These are phyloP conservation scores for Hypsibius dujardini DNA, from an alignment of 1,140 invertebrate genomes.

Conservation along the genomic window DNA sequence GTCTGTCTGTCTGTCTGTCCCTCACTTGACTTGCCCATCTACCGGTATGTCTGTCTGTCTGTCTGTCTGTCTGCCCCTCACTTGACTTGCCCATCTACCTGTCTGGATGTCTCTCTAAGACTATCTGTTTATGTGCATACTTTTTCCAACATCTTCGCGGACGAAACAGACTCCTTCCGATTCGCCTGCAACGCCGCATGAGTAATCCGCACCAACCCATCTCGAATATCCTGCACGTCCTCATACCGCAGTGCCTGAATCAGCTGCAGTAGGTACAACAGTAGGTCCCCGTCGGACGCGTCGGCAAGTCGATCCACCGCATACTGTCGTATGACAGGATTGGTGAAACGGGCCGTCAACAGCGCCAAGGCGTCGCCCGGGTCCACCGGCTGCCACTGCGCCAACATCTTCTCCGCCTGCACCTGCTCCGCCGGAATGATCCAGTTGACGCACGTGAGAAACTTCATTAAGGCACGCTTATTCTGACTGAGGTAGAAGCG, in stretches of 20 bases:
- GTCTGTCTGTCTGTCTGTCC: no score
- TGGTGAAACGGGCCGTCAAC: conserved; percentile 64
- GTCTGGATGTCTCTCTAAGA: neutral
- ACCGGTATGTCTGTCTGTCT: no score
- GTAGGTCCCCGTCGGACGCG: conserved; percentile 78
- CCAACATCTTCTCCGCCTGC: conserved; percentile 73
- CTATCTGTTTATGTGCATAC: neutral
- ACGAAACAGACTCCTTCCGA: neutral
- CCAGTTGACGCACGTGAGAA: conserved; percentile 97
- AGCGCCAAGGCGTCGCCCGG: conserved; percentile 94
- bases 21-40: no score
- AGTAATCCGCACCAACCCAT: conserved; percentile 19
- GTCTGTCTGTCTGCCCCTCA: no score
- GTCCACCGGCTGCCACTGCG: conserved; percentile 84
- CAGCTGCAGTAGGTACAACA: conserved; percentile 82
- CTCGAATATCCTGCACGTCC: conserved; percentile 44
- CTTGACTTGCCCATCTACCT: no score
- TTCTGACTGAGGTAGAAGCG: conserved; percentile 39
- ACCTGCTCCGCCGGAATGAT: conserved; percentile 52
- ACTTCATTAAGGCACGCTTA: conserved; percentile 67
- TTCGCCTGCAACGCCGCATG: neutral
- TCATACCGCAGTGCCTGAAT: conserved; percentile 97
- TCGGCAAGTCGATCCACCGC: conserved; percentile 74
- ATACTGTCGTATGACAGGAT: conserved; percentile 74
- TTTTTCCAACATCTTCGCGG: neutral